Evolutionary conservation across 2,797 vertebrate species (phyloP), one percentile per base, ranked within the genome.

Genomic region (Scolopax rusticola): DNA sequence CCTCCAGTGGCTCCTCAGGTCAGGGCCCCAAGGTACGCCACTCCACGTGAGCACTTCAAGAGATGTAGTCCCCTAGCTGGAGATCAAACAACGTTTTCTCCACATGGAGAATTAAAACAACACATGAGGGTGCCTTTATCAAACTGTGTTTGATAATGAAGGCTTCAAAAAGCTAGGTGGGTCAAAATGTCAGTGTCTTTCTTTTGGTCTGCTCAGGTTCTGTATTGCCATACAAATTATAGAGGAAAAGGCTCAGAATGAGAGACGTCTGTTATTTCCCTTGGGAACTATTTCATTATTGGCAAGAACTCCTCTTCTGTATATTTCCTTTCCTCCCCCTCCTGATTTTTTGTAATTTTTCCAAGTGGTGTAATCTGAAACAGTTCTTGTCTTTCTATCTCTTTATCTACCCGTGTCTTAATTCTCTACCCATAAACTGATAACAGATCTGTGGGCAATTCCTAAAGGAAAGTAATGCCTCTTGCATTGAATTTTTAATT

Each of bases 91-190:
- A 77, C 0, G 15, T 76, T 95, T 95, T 82, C 75, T 91, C 75
- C 78, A 85, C 47, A 48, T 0, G 20, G 88, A 93, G 88, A 90
- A 90, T 95, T 96, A 97, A 95, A 87, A 56, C 78, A 96, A 93
- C 84, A 17, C 88, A 84, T 76, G 91, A 93, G 93, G 89, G 85
- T 95, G 93, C 94, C 94, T 96, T 96, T 94, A 93, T 97, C 96
- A 96, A 97, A 96, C 96, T 92, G 94, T 90, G 91, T 97, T 95
- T 96, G 96, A 95, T 96, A 96, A 97, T 92, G 93, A 96, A 94
- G 88, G 86, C 84, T 97, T 97, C 95, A 94, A 92, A 94, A 97
- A 94, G 40, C 93, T 85, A 93, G 71, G 86, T 95, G 77, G 96
- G 94, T 95, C 96, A 96, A 87, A 95, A 87, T 94, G 90, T 95